phyloP scores from a whole-genome alignment of 2,888 invertebrate genomes.

The Zygogramma bicolorata region DNA sequence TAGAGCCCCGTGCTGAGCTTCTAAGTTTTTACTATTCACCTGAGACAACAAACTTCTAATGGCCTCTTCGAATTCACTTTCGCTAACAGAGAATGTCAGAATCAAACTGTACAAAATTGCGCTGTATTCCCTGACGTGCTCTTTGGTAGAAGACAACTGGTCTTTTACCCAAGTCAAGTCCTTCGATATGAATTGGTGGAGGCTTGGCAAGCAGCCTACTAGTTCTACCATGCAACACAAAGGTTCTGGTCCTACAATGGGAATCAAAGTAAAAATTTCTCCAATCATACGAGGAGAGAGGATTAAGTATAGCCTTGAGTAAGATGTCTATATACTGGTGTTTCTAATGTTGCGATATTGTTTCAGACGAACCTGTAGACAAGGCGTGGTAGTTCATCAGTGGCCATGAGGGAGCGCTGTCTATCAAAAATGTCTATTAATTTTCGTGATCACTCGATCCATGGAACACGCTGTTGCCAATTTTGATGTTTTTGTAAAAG shows the following conservation, averaged over 20 bases:
- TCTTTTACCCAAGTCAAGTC: conserved; percentile 76
- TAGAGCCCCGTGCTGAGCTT: conserved; percentile 83
- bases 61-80: conserved; percentile 69
- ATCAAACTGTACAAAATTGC: conserved; percentile 80
- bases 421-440: too few species aligned
- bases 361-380: too few species aligned
- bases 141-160: conserved; percentile 76
- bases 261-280: background rate
- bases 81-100: conserved; percentile 72
- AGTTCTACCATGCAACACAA: conserved; percentile 85
- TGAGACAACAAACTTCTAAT: conserved; percentile 72
- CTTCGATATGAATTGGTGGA: conserved; percentile 74
- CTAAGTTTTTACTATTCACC: conserved; percentile 73
- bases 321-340: too few species aligned
- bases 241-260: conserved; percentile 71
- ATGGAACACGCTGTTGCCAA: too few species aligned
- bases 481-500: too few species aligned
- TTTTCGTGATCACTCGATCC: too few species aligned
- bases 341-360: too few species aligned
- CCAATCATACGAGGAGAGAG: too few species aligned
- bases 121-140: conserved; percentile 80
- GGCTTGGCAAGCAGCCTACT: conserved; percentile 83
- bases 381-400: too few species aligned
- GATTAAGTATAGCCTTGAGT: too few species aligned
- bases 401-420: too few species aligned